A percentile compares a stretch with the other conserved stretches of the same genome.
phyloP scores from a whole-genome alignment of 2,888 invertebrate species.

The Stenurella melanura region DNA sequence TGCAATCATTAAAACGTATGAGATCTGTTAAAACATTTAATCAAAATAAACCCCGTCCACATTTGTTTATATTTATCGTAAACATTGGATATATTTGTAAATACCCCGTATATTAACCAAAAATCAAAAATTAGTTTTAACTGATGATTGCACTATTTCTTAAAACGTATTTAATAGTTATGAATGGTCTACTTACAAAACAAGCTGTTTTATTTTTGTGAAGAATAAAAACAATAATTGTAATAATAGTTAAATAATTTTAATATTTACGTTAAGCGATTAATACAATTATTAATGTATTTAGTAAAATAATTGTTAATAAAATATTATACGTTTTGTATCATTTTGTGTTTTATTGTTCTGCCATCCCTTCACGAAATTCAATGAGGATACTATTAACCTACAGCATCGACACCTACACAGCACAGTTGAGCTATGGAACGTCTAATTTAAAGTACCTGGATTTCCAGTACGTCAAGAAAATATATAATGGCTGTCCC shows the following conservation, averaged over 20 bases:
- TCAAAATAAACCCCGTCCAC: slow-evolving; percentile 36
- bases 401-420: too few relatives aligned
- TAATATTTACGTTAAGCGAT: slow-evolving; percentile 32
- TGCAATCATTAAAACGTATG: slow-evolving; percentile 20
- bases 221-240: slow-evolving; percentile 25
- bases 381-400: too few relatives aligned
- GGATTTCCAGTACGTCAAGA: too few relatives aligned
- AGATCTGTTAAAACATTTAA: slow-evolving; percentile 10
- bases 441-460: too few relatives aligned
- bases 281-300: slow-evolving; percentile 33
- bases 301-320: slow-evolving; percentile 38
- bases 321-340: slow-evolving; percentile 41
- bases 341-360: slow-evolving; percentile 7
- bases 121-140: slow-evolving; percentile 16
- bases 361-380: too few relatives aligned
- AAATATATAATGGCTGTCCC: too few relatives aligned
- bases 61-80: slow-evolving; percentile 22
- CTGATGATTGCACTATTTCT: slow-evolving; percentile 21
- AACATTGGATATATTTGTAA: slow-evolving; percentile 10
- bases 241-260: slow-evolving; percentile 11
- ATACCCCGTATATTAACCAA: slow-evolving; percentile 8
- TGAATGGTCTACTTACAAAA: slow-evolving; percentile 8
- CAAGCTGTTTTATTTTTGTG: slow-evolving; percentile 26
- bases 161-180: slow-evolving; percentile 16
- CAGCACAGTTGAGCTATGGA: too few relatives aligned